A percentile compares a stretch with the other conserved stretches of the same genome.
Evolutionary conservation across 2,797 vertebrate genomes (phyloP).

Genomic region (Ispidina lecontei): DNA sequence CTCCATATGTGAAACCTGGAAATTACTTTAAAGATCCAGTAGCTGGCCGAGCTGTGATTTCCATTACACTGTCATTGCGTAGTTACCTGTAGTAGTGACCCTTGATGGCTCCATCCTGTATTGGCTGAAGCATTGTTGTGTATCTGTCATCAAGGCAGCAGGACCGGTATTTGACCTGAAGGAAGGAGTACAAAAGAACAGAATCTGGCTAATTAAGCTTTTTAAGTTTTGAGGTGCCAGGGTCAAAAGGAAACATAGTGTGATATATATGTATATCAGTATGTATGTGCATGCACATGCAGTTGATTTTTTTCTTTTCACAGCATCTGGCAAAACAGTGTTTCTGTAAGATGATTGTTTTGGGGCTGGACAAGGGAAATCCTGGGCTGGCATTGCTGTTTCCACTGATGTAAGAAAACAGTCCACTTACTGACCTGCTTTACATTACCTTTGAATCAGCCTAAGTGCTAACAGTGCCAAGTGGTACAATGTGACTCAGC

Average conservation of each 20-base stretch:
- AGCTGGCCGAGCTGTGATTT: conserved; percentile 6
- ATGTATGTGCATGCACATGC: rapidly evolving
- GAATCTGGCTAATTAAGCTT: neutral
- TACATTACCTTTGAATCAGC: neutral
- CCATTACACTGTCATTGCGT: neutral
- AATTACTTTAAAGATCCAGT: conserved; percentile 19
- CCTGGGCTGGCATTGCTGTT: neutral
- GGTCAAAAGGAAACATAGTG: neutral
- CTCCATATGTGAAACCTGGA: conserved; percentile 7
- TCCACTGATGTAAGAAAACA: neutral
- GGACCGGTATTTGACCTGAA: neutral
- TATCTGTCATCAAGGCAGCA: neutral
- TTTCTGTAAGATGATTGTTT: neutral
- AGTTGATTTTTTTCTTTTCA: neutral
- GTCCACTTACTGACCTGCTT: neutral
- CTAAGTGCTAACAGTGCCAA: neutral
- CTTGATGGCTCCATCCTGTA: neutral
- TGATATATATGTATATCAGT: rapidly evolving
- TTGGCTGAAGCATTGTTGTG: neutral
- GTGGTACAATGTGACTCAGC: neutral
- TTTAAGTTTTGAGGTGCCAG: neutral
- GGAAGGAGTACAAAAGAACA: neutral
- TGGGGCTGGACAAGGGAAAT: neutral
- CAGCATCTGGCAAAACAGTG: neutral
- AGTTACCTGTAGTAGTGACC: neutral